Conservation (phyloP, 2,888 invertebrate genomes). For the Theristus sp. region DNA sequence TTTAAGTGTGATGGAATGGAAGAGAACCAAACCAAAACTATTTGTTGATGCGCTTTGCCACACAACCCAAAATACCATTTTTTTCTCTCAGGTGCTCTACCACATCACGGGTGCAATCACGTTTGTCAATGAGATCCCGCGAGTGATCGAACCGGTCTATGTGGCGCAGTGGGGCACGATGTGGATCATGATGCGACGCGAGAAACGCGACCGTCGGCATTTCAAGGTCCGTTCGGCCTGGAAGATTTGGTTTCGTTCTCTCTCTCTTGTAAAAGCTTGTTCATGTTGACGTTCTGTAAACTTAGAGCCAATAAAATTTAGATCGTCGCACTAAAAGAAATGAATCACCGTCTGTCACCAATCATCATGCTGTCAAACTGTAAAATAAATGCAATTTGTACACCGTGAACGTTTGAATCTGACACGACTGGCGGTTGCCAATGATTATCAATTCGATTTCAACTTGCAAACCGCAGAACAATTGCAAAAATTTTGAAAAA, state of each 20-base stretch:
- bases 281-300: too few relatives aligned
- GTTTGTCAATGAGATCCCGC: constrained; percentile 98
- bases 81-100: constrained; percentile 59
- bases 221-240: constrained; percentile 46
- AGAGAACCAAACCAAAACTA: background rate
- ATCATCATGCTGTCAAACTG: too few relatives aligned
- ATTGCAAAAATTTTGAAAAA: too few relatives aligned
- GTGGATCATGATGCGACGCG: constrained; percentile 99
- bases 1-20: background rate
- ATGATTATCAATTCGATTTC: too few relatives aligned
- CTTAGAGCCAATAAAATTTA: too few relatives aligned
- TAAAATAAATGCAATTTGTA: too few relatives aligned
- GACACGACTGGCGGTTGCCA: background rate
- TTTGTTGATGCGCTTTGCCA: too few relatives aligned
- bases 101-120: constrained; percentile 99
- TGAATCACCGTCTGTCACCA: too few relatives aligned
- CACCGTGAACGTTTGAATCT: constrained; percentile 7
- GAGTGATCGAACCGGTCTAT: constrained; percentile 97
- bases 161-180: constrained; percentile 99
- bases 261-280: too few relatives aligned
- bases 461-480: too few relatives aligned
- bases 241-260: background rate
- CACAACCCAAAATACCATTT: too few relatives aligned
- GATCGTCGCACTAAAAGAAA: too few relatives aligned
- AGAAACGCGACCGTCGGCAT: constrained; percentile 91